phyloP scores from a whole-genome alignment of 2,113 vertebrate genomes.

The Sigmodon hispidus region DNA sequence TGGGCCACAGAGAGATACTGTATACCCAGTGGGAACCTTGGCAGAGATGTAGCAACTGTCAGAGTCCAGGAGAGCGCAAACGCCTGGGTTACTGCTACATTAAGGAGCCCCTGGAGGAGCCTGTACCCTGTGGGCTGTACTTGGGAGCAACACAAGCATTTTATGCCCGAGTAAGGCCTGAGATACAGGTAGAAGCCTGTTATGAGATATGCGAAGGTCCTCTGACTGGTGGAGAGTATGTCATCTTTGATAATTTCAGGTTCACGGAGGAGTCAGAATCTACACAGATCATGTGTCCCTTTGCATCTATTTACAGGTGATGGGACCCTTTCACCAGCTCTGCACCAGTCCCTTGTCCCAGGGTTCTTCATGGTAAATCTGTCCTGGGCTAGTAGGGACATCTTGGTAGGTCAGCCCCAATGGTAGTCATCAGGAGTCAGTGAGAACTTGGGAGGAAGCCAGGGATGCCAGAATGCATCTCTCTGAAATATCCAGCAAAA shows the following conservation, averaged over 20 bases:
- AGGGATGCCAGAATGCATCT: too few species aligned
- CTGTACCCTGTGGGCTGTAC: slow-evolving; percentile 61
- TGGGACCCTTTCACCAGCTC: neutral
- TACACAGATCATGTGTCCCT: slow-evolving; percentile 71
- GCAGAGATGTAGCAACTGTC: slow-evolving; percentile 80
- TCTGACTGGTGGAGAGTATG: accelerated
- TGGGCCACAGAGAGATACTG: neutral
- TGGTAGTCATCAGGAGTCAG: neutral
- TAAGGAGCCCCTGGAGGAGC: neutral
- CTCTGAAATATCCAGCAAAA: neutral
- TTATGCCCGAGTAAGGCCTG: slow-evolving; percentile 55
- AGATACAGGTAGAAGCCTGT: slow-evolving; percentile 81
- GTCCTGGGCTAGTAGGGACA: too few species aligned
- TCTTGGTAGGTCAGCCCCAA: neutral
- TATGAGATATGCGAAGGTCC: accelerated
- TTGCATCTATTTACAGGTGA: slow-evolving; percentile 80
- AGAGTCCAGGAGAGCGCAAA: slow-evolving; percentile 61
- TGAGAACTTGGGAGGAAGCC: neutral
- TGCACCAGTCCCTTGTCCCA: neutral
- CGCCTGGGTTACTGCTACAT: slow-evolving; percentile 81
- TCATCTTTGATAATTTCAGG: slow-evolving; percentile 50
- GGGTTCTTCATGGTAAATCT: neutral
- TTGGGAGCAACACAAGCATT: accelerated
- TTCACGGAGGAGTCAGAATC: neutral
- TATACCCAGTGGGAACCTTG: slow-evolving; percentile 84